A percentile compares a stretch with the other conserved stretches of the same genome.
These are phyloP conservation scores for Matsumyia berberina DNA, from an alignment of 2,888 invertebrate species.

Conservation along the genomic window DNA sequence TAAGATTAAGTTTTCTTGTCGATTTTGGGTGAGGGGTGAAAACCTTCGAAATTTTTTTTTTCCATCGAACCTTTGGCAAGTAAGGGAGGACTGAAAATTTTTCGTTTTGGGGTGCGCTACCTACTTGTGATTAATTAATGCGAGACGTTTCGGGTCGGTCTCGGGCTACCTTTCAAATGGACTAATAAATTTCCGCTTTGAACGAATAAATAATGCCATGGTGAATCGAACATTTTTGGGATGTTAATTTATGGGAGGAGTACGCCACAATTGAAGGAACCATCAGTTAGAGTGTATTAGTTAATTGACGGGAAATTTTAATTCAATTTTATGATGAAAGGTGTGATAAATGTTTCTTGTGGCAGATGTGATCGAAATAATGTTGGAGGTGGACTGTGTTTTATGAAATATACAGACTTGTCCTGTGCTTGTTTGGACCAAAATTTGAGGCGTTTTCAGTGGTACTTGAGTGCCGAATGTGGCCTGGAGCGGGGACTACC, in stretches of 20 bases:
- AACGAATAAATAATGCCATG: conserved; percentile 55
- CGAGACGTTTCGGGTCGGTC: conserved; percentile 27
- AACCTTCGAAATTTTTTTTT: neutral
- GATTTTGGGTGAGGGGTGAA: conserved; percentile 25
- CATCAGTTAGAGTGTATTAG: conserved; percentile 35
- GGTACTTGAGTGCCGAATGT: too few relatives aligned
- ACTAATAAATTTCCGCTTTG: conserved; percentile 63
- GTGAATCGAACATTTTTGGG: conserved; percentile 66
- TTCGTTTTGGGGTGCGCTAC: conserved; percentile 14
- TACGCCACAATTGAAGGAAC: conserved; percentile 53
- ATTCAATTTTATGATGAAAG: conserved; percentile 19
- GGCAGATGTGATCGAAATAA: neutral
- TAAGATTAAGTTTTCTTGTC: conserved; percentile 57
- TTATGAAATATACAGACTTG: too few relatives aligned
- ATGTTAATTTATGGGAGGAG: conserved; percentile 62
- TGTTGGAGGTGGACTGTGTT: too few relatives aligned
- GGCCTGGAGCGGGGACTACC: too few relatives aligned
- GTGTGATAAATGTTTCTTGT: conserved; percentile 23
- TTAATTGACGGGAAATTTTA: conserved; percentile 27
- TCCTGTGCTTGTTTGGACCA: too few relatives aligned
- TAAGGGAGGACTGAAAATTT: conserved; percentile 16
- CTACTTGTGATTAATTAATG: conserved; percentile 70
- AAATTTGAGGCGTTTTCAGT: too few relatives aligned
- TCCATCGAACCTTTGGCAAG: conserved; percentile 1
- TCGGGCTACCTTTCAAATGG: conserved; percentile 44